Evolutionary conservation across 2,888 invertebrate species (phyloP).

Genomic region (Agrenia bidenticulata): DNA sequence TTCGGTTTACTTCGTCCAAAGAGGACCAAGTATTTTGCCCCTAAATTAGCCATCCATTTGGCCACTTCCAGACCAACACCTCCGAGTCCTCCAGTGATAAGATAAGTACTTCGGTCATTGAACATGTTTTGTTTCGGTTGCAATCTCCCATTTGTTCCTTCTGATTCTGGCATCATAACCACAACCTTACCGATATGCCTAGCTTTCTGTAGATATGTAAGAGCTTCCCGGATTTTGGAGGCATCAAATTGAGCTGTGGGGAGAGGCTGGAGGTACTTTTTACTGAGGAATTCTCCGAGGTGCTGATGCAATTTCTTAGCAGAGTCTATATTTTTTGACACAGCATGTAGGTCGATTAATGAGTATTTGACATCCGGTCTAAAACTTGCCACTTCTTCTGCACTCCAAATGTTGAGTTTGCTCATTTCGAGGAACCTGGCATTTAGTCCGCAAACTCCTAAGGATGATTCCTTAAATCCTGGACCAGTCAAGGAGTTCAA

Average conservation of each 20-base stretch:
- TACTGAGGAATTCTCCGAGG: not conserved
- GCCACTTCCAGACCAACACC: slow-evolving; percentile 30
- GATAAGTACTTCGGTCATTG: slow-evolving; percentile 21
- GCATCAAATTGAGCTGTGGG: slow-evolving; percentile 18
- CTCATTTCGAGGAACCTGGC: slow-evolving; percentile 34
- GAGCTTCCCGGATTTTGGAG: slow-evolving; percentile 16
- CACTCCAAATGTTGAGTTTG: slow-evolving; percentile 28
- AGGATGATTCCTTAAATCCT: slow-evolving; percentile 32
- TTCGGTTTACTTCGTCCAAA: slow-evolving; percentile 5
- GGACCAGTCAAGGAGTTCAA: slow-evolving; percentile 33
- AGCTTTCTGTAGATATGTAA: slow-evolving; percentile 23
- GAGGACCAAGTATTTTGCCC: slow-evolving; percentile 19
- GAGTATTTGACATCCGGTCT: slow-evolving; percentile 26
- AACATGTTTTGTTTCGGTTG: slow-evolving; percentile 3
- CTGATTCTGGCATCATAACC: slow-evolving; percentile 11
- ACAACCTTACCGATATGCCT: slow-evolving; percentile 27
- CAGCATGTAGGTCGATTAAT: slow-evolving; percentile 14
- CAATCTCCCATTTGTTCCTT: not conserved
- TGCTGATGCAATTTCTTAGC: not conserved
- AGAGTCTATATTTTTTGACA: not conserved
- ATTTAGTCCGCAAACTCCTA: slow-evolving; percentile 9
- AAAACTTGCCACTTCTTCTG: slow-evolving; percentile 20
- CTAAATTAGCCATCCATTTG: slow-evolving; percentile 24
- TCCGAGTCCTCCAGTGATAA: slow-evolving; percentile 34
- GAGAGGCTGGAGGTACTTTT: not conserved